Evolutionary conservation across 92 coral and sea anemone species (phyloP), one percentile per base, ranked within the genome.

Genomic region (Siderastrea siderea): DNA sequence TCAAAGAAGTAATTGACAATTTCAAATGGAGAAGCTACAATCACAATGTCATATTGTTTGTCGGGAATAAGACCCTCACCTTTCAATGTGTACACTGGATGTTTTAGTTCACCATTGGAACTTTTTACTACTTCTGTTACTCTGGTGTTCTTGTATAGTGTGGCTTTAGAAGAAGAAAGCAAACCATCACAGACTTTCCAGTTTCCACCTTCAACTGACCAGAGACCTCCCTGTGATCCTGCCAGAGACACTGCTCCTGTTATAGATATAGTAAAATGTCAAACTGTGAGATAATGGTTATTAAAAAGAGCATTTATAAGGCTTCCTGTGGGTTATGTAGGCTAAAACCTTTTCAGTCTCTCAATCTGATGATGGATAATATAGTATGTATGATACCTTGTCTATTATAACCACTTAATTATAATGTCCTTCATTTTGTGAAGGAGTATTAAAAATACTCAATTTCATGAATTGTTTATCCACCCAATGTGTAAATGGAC

Each of bases 191-290:
- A 97, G 15, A 97, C 98, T 61, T 87, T 92, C 96, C 93, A 92
- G 79, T 97, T 97, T 11, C 99, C 99, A 1, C 98, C 99, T 77
- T 97, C 91, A 0, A 97, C 96, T 67, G 99, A 94, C 99, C 99
- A 97, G 61, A 97, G 80, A 0, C 96, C 96, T 45, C 96, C 98
- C 57, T 89, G 93, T 3, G 96, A 92, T 11, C 99, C 99, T 46
- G 99, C 99, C 83, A 97, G 65, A 7, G 99, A 93, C 14, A 97
- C 99, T 3, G 95, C 85, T 63, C 99, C 99, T 97, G 80, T 53
- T 7, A 50, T n/a, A 57, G 10, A 66, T 19, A 75, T 26, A 26
- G 38, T 26, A 26, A 26, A 26, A 26, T 26, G 38, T 26, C 38
- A 26, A 26, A 26, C 38, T 26, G 38, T 26, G 38, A 68, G 19